Base-by-base conservation (phyloP, 2,888 invertebrate species). In the Caenorhabditis sinica region DNA sequence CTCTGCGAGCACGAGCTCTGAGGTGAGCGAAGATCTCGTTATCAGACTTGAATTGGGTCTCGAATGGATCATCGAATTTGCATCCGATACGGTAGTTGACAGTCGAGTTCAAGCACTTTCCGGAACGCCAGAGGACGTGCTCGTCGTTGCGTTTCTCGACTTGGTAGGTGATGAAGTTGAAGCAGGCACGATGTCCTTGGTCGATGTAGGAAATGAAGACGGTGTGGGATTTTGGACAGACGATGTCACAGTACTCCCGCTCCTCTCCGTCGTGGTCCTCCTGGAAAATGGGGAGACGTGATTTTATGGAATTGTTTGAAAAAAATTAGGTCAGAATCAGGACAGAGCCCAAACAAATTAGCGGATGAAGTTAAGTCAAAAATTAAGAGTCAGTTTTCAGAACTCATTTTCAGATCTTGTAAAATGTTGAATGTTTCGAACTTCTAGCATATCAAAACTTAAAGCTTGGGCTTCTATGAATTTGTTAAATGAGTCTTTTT, bases 1-100 rank as follows among this genome's bases (percentile, higher is more conserved):
- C 83, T 36, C 85, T 74, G 30, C 87, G 79, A 49, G 86, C 87
- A 65, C 89, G 86, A 49, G 89, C 89, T 43, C 89, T 82, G 13
- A 90, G 82, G 61, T 89, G 85, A 63, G 89, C 87, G 80, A 92
- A 89, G 73, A 92, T 88, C 56, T 91, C 92, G 77, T 91, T 90
- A 85, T 92, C 92, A 56, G 86, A 89, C 68, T 88, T 87, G 88
- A 90, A 92, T 75, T 91, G 90, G 17, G 90, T 90, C 69, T 88
- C 87, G 87, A 92, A 92, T 11, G 92, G 91, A 79, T 91, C 91
- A 81, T 91, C 91, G 87, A 92, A 92, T 71, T 92, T 91, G 89
- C 92, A 92, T 66, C 92, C 92, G 65, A 92, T 86, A 30, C 90
- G 87, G 86, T 89, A 90, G 72, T 89, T 90, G 73, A 89, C 90